Evolutionary conservation across 2,797 vertebrate species (phyloP).

Genomic region (Siniperca undulata): DNA sequence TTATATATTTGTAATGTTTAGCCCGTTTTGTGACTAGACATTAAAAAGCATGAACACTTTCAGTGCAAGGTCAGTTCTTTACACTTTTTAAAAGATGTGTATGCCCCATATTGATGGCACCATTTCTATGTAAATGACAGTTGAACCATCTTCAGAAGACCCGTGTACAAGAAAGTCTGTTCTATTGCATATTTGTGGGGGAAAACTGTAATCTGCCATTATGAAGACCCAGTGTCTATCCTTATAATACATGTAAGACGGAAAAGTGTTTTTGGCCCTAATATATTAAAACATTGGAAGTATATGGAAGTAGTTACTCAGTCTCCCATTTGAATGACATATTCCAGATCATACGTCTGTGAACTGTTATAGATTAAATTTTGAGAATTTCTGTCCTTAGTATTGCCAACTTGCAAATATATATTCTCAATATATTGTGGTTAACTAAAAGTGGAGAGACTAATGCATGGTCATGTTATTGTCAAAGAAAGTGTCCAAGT

Average conservation of each 20-base stretch:
- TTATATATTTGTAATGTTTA: slow-evolving; percentile 89
- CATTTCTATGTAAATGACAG: slow-evolving; percentile 88
- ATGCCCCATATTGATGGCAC: slow-evolving; percentile 93
- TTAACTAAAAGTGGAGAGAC: slow-evolving; percentile 84
- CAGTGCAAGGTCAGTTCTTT: slow-evolving; percentile 88
- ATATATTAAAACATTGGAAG: slow-evolving; percentile 87
- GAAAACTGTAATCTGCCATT: slow-evolving; percentile 75
- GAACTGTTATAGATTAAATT: slow-evolving; percentile 77
- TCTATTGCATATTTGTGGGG: slow-evolving; percentile 77
- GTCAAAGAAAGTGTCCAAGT: slow-evolving; percentile 84
- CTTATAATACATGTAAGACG: slow-evolving; percentile 67
- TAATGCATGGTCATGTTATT: slow-evolving; percentile 85
- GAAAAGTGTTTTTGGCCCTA: slow-evolving; percentile 78
- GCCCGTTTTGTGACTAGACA: slow-evolving; percentile 87
- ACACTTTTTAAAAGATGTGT: slow-evolving; percentile 87
- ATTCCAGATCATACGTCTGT: slow-evolving; percentile 82
- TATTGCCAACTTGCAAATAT: slow-evolving; percentile 84
- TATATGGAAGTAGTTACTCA: slow-evolving; percentile 89
- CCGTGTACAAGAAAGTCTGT: slow-evolving; percentile 80
- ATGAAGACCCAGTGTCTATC: slow-evolving; percentile 74
- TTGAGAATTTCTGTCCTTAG: slow-evolving; percentile 79
- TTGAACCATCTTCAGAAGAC: slow-evolving; percentile 83
- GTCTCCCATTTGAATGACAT: slow-evolving; percentile 82
- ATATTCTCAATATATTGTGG: slow-evolving; percentile 85
- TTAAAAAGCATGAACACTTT: slow-evolving; percentile 86